Base-by-base conservation (phyloP, 2,113 vertebrate genomes). In the Oenanthe melanoleuca region DNA sequence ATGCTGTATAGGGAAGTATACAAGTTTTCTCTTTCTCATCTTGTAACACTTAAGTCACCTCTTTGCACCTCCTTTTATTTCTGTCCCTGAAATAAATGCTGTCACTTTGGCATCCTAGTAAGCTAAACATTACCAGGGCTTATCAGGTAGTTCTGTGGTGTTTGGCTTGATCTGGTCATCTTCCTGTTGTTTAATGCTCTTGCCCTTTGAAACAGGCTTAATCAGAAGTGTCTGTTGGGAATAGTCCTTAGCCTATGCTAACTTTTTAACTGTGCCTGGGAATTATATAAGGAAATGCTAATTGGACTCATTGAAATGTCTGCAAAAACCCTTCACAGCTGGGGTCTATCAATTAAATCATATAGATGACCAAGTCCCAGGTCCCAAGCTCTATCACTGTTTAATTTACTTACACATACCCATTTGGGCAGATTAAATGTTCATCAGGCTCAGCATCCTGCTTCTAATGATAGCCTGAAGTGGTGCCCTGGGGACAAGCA, bases 381-480 rank as follows among this genome's bases (percentile, higher is more conserved):
- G 60, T 95, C 50, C 42, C 60, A 92, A 59, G 47, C 34, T 70
- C 18, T 86, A 56, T 78, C 47, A 56, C 38, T 59, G 18, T 92
- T 73, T 89, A 86, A 95, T 96, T 92, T 73, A 84, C 60, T 89
- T 84, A 80, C 25, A 66, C 21, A 45, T 66, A 37, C 55, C 33
- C 69, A 84, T 92, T 94, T 91, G 66, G 81, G 85, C 66, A 91
- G 85, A 96, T 94, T 94, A 95, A 89, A 93, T 3, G 53, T 91
- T 95, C 81, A 80, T 82, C 79, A 89, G 33, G 81, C 80, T 89
- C n/a, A 88, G 45, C 88, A 93, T 96, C 81, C 74, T 89, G 70
- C 59, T 82, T 95, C 59, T 95, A 90, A 95, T 83, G 85, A 69
- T 79, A 88, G 42, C 73, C 40, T 40, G 37, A 81, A 95, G 67